Evolutionary conservation across 2,888 invertebrate genomes (phyloP).

Genomic region (Laspeyria flexula): DNA sequence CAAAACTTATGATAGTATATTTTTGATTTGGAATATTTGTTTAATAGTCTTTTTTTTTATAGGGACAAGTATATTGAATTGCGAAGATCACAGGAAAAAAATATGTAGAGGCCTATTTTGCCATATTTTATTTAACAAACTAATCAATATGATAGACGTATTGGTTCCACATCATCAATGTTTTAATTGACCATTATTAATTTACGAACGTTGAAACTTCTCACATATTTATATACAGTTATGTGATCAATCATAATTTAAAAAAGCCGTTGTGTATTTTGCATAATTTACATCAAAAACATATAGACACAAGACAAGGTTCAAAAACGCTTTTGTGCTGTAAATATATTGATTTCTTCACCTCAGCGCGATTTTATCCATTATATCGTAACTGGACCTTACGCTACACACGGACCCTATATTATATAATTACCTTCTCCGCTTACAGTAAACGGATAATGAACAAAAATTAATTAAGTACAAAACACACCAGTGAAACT

Average conservation of each 20-base stretch:
- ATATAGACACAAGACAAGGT: too few species aligned
- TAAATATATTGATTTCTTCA: too few species aligned
- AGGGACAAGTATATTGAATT: too few species aligned
- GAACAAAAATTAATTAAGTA: conserved; percentile 34
- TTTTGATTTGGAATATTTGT: too few species aligned
- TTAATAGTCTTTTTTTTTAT: too few species aligned
- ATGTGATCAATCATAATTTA: conserved; percentile 27
- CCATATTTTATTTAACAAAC: too few species aligned
- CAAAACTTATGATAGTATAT: too few species aligned
- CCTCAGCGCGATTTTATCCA: not conserved
- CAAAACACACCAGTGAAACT: conserved; percentile 16
- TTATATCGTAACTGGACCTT: not conserved
- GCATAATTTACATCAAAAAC: conserved; percentile 10
- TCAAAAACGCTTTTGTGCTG: too few species aligned
- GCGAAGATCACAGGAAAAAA: too few species aligned
- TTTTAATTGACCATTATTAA: conserved; percentile 39
- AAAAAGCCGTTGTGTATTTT: conserved; percentile 24
- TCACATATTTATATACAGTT: conserved; percentile 30
- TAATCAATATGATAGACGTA: conserved; percentile 23
- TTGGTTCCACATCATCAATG: conserved; percentile 13
- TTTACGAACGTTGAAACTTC: conserved; percentile 23
- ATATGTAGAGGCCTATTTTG: too few species aligned
- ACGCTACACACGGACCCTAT: not conserved
- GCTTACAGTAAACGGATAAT: conserved; percentile 24
- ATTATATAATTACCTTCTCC: conserved; percentile 14